A percentile compares a stretch with the other conserved stretches of the same genome.
Conservation (phyloP, 2,888 invertebrate genomes). For the Drosophila paramelanica region DNA sequence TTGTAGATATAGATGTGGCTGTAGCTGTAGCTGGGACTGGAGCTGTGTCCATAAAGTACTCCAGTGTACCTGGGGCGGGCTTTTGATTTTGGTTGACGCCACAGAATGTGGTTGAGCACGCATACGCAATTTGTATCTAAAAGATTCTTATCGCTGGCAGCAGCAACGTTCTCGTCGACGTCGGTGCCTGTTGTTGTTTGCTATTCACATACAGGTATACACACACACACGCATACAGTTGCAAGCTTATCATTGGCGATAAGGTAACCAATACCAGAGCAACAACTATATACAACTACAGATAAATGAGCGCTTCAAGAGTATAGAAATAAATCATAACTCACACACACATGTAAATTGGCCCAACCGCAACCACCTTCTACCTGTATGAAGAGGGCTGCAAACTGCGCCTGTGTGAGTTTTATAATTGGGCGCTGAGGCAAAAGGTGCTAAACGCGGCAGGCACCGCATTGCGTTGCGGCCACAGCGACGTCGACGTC, state of each 20-base stretch:
- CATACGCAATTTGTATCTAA: constrained; percentile 83
- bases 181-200: constrained; percentile 57
- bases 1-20: neutral
- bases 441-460: constrained; percentile 75
- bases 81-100: constrained; percentile 38
- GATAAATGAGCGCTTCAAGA: constrained; percentile 17
- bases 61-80: constrained; percentile 3
- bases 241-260: constrained; percentile 66
- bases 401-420: constrained; percentile 56
- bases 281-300: constrained; percentile 9
- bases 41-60: constrained; percentile 13
- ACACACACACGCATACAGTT: constrained; percentile 22
- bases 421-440: constrained; percentile 70
- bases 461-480: constrained; percentile 75
- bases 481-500: constrained; percentile 53
- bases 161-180: constrained; percentile 13
- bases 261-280: constrained; percentile 78
- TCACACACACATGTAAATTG: constrained; percentile 30
- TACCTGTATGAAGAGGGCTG: constrained; percentile 28
- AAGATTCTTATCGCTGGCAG: constrained; percentile 77
- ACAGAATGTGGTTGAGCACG: constrained; percentile 68
- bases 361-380: constrained; percentile 53
- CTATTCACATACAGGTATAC: constrained; percentile 28
- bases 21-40: neutral
- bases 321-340: constrained; percentile 76